These are phyloP conservation scores for Dynastes maya DNA, from an alignment of 2,888 invertebrate genomes.

Conservation along the genomic window DNA sequence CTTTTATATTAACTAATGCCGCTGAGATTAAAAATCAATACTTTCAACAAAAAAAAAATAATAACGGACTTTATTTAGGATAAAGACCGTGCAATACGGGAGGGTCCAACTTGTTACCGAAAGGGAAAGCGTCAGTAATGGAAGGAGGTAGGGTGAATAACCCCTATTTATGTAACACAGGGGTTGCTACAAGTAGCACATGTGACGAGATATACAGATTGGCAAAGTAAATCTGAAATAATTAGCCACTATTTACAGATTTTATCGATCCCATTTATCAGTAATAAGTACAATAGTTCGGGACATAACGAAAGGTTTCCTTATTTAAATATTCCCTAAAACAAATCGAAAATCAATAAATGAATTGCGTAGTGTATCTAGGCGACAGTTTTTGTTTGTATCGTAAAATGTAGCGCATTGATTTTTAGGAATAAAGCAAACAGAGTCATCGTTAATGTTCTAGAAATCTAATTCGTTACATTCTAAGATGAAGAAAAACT, in stretches of 20 bases:
- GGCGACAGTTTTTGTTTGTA: conserved; percentile 30
- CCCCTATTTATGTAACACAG: background rate
- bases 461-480: too few relatives aligned
- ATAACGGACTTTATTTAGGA: background rate
- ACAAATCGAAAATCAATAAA: conserved; percentile 1
- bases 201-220: background rate
- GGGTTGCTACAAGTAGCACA: background rate
- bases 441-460: too few relatives aligned
- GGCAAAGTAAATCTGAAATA: background rate
- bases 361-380: conserved; percentile 5
- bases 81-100: background rate
- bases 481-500: too few relatives aligned
- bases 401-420: background rate
- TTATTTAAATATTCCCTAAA: too few relatives aligned
- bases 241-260: background rate
- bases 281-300: background rate
- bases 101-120: background rate
- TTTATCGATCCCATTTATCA: background rate
- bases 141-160: conserved; percentile 1
- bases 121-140: background rate
- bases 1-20: background rate
- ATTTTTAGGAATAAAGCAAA: background rate
- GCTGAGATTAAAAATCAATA: background rate
- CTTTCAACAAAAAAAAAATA: background rate
- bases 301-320: too few relatives aligned